phyloP scores from a whole-genome alignment of 1,140 invertebrate species.

The Reticulitermes speratus region DNA sequence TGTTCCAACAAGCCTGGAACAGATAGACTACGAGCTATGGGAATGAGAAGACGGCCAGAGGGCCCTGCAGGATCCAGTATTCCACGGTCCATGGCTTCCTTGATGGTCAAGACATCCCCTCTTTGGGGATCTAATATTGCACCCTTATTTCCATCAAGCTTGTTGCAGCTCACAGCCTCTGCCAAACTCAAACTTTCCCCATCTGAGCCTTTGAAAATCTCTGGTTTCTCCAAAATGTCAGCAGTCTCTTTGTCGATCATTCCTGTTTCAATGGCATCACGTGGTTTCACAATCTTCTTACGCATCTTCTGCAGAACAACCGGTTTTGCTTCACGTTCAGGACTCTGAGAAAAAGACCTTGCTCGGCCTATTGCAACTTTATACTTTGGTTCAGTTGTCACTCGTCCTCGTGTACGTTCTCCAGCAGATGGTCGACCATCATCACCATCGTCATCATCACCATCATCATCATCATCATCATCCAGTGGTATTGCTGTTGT shows the following conservation, averaged over 20 bases:
- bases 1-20: constrained; percentile 78
- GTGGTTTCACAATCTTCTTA: constrained; percentile 67
- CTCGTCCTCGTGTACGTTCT: constrained; percentile 57
- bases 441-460: constrained; percentile 39
- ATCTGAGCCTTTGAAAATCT: constrained; percentile 56
- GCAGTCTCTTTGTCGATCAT: constrained; percentile 75
- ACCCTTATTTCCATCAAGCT: constrained; percentile 74
- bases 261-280: constrained; percentile 69
- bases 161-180: constrained; percentile 73
- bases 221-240: constrained; percentile 60
- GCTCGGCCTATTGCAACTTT: constrained; percentile 62
- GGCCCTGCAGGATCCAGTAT: constrained; percentile 73
- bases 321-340: constrained; percentile 62
- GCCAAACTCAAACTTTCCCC: constrained; percentile 64
- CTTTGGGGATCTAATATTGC: constrained; percentile 79
- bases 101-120: constrained; percentile 75
- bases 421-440: constrained; percentile 50
- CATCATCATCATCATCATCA: constrained; percentile 36
- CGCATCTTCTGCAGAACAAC: constrained; percentile 75
- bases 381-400: constrained; percentile 67
- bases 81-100: constrained; percentile 80
- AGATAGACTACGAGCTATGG: constrained; percentile 75
- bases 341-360: constrained; percentile 50
- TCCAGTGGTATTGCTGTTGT: constrained; percentile 45
- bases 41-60: constrained; percentile 75